Evolutionary conservation across 2,888 invertebrate species (phyloP), one percentile per base, ranked within the genome.

Genomic region (Agriopis aurantiaria): DNA sequence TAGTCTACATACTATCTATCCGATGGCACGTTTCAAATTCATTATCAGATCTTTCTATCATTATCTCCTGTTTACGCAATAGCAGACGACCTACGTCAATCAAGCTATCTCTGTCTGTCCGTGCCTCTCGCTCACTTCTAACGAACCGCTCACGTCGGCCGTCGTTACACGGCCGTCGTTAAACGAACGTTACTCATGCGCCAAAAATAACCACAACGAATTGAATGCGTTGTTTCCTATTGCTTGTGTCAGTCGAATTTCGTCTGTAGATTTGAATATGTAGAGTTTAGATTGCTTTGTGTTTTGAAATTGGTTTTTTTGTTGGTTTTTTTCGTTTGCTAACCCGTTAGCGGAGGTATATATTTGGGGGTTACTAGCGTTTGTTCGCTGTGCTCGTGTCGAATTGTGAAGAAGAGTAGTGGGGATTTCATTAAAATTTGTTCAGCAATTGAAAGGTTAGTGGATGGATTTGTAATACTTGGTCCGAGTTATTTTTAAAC

Each of bases 181-280:
- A 40, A 64, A 68, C 64, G 64, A 59, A 63, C 45, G 12, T 73
- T 72, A 74, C 59, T 75, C 73, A 74, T 49, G 40, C 17, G 56
- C 68, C 69, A 64, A 60, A 72, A 46, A 72, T 75, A 75, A 57
- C n/a, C 41, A 12, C 46, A n/a, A 52, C 46, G 58, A 57, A 55
- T 52, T 51, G 11, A 48, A 59, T 62, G 45, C 60, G 23, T 43
- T 40, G 12, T 69, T 71, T 69, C 71, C 65, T 71, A 61, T 40
- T 11, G 8, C 8, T 9, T 10, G 3, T 56, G 62, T 52, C 62
- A 69, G 46, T 52, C 17, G n/a, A 70, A 43, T 57, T 46, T 71
- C 63, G 64, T 17, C 64, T 65, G 33, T 71, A 59, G n/a, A 0
- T 4, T 33, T 5, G 6, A 9, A 3, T 4, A 0, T 11, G 6